These are phyloP conservation scores for Himalopsyche kuldschensis DNA, from an alignment of 2,888 invertebrate species.

Conservation along the genomic window DNA sequence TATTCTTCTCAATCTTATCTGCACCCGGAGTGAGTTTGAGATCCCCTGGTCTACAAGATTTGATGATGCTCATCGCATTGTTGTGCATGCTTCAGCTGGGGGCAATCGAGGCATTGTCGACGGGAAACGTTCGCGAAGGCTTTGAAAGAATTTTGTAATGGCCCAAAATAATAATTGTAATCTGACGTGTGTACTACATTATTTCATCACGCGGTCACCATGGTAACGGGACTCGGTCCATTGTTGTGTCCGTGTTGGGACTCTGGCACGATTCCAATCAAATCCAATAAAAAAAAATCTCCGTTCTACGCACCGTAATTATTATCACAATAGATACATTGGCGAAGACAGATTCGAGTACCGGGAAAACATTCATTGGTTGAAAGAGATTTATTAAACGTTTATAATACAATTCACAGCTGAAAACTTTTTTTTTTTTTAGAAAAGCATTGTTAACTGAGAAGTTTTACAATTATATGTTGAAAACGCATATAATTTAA, in stretches of 20 bases:
- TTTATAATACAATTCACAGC: too few species aligned
- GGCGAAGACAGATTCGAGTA: not conserved
- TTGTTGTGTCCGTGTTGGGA: constrained; percentile 14
- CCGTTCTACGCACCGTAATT: constrained; percentile 12
- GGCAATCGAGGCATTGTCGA: not conserved
- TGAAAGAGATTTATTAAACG: not conserved
- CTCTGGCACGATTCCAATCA: constrained; percentile 9
- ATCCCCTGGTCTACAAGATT: too few species aligned
- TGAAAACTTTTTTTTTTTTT: too few species aligned
- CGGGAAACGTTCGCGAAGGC: not conserved
- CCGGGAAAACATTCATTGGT: not conserved
- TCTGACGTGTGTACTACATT: constrained; percentile 15
- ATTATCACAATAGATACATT: constrained; percentile 2
- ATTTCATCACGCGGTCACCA: constrained; percentile 16
- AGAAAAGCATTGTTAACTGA: too few species aligned
- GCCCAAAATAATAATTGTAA: not conserved
- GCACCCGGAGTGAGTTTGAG: too few species aligned
- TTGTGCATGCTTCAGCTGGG: not conserved
- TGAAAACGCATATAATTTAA: too few species aligned
- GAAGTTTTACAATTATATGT: too few species aligned
- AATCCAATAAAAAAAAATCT: not conserved
- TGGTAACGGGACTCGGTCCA: constrained; percentile 15
- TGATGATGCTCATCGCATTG: not conserved
- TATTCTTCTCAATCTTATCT: too few species aligned
- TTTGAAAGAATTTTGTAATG: not conserved